Evolutionary conservation across 2,888 invertebrate species (phyloP).

Genomic region (Netelia melanura): DNA sequence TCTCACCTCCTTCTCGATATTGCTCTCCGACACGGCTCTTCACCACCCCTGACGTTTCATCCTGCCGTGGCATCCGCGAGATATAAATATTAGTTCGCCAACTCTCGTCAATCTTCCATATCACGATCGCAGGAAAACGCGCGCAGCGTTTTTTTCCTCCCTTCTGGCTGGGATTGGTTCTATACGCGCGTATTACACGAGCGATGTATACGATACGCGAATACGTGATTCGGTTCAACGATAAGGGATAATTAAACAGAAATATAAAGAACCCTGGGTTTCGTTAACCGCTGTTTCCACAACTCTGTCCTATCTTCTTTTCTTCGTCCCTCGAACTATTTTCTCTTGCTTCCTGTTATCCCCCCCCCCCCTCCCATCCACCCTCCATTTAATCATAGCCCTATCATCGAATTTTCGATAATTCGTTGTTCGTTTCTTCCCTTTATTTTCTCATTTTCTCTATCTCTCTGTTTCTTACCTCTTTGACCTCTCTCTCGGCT

Average conservation of each 20-base stretch:
- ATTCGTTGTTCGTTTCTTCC: slow-evolving; percentile 2
- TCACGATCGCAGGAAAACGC: slow-evolving; percentile 44
- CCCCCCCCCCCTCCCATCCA: slow-evolving; percentile 1
- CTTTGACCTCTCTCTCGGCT: slow-evolving; percentile 53
- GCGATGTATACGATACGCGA: slow-evolving; percentile 20
- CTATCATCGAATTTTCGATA: slow-evolving; percentile 6
- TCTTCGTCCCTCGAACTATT: slow-evolving; percentile 21
- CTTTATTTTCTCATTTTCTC: not conserved
- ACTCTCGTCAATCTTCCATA: slow-evolving; percentile 62
- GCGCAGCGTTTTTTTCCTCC: slow-evolving; percentile 3
- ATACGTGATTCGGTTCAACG: slow-evolving; percentile 52
- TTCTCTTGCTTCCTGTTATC: slow-evolving; percentile 42
- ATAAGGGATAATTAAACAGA: slow-evolving; percentile 54
- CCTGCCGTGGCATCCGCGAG: slow-evolving; percentile 32
- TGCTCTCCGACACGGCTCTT: slow-evolving; percentile 26
- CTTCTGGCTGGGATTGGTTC: slow-evolving; percentile 15
- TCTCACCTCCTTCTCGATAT: slow-evolving; percentile 47
- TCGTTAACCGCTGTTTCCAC: slow-evolving; percentile 35
- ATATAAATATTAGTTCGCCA: slow-evolving; percentile 64
- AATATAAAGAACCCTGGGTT: slow-evolving; percentile 10
- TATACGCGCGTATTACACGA: slow-evolving; percentile 27
- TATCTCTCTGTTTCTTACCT: slow-evolving; percentile 2
- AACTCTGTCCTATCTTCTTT: not conserved
- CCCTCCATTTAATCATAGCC: slow-evolving; percentile 16
- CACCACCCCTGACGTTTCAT: slow-evolving; percentile 32